A percentile compares a stretch with the other conserved stretches of the same genome.
These are phyloP conservation scores for Callionymus lyra DNA, from an alignment of 2,113 vertebrate genomes.

Conservation along the genomic window DNA sequence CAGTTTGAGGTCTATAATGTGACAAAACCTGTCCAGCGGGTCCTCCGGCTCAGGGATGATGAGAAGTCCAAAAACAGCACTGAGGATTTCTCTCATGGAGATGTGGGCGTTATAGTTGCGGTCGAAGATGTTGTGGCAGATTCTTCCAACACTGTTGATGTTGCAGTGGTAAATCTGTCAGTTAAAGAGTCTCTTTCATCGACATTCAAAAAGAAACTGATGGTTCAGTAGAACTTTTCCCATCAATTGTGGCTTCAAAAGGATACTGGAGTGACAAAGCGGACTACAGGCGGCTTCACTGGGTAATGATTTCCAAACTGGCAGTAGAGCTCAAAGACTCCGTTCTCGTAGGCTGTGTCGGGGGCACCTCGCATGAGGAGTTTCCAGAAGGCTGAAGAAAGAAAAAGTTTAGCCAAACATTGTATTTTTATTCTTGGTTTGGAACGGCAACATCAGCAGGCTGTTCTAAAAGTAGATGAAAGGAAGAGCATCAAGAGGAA, in stretches of 20 bases:
- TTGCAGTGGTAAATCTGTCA: slow-evolving; percentile 58
- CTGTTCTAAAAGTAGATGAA: too few species aligned
- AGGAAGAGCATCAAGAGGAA: too few species aligned
- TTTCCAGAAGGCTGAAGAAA: slow-evolving; percentile 49
- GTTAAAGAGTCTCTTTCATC: slow-evolving; percentile 20
- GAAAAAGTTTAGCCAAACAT: background rate
- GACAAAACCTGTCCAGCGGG: slow-evolving; percentile 52
- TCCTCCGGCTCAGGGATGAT: slow-evolving; percentile 55
- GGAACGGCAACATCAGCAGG: too few species aligned
- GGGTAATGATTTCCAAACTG: slow-evolving; percentile 54
- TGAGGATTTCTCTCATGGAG: slow-evolving; percentile 53
- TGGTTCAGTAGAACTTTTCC: too few species aligned
- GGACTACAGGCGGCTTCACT: slow-evolving; percentile 48
- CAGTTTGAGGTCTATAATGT: too few species aligned
- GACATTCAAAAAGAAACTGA: too few species aligned
- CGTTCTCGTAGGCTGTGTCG: slow-evolving; percentile 52
- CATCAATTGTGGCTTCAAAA: slow-evolving; percentile 1
- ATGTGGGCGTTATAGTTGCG: slow-evolving; percentile 53
- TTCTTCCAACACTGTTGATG: slow-evolving; percentile 54
- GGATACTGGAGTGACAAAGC: slow-evolving; percentile 58
- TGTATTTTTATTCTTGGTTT: too few species aligned
- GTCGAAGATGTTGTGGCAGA: slow-evolving; percentile 63
- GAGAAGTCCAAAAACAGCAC: slow-evolving; percentile 55
- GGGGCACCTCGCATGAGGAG: slow-evolving; percentile 57
- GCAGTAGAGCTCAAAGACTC: slow-evolving; percentile 59